These are phyloP conservation scores for Coenobita brevimanus DNA, from an alignment of 1,140 invertebrate genomes.

Conservation along the genomic window DNA sequence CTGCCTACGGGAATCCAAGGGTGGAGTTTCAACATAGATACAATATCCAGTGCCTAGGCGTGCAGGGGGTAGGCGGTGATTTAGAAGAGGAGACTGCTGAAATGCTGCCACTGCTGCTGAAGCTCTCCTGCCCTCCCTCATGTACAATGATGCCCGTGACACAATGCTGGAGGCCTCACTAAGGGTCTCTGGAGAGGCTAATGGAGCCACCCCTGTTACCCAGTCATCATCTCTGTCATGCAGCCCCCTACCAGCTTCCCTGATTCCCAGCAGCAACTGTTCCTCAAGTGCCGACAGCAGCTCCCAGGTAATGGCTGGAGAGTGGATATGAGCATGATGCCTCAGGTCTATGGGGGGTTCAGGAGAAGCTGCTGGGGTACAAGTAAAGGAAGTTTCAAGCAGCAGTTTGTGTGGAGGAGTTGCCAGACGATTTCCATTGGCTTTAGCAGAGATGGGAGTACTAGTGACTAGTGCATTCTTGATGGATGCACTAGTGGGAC, in stretches of 20 bases:
- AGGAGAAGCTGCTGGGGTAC: slow-evolving; percentile 70
- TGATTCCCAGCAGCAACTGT: slow-evolving; percentile 66
- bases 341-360: slow-evolving; percentile 69
- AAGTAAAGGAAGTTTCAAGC: slow-evolving; percentile 70
- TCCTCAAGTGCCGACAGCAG: slow-evolving; percentile 71
- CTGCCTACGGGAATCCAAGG: slow-evolving; percentile 30
- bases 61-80: slow-evolving; percentile 39
- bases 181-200: slow-evolving; percentile 89
- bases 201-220: slow-evolving; percentile 80
- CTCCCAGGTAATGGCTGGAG: slow-evolving; percentile 71
- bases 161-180: slow-evolving; percentile 82
- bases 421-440: slow-evolving; percentile 65
- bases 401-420: slow-evolving; percentile 70
- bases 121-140: slow-evolving; percentile 68
- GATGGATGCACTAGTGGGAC: slow-evolving; percentile 6
- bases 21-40: slow-evolving; percentile 66
- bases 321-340: slow-evolving; percentile 64
- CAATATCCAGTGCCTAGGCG: slow-evolving; percentile 63
- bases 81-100: slow-evolving; percentile 56
- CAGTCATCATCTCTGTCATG: slow-evolving; percentile 76
- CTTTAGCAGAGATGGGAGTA: slow-evolving; percentile 63
- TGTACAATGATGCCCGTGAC: slow-evolving; percentile 70
- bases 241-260: slow-evolving; percentile 38
- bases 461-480: slow-evolving; percentile 66
- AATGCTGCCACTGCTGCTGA: slow-evolving; percentile 64